phyloP scores from a whole-genome alignment of 2,797 vertebrate species.

The Gadopsis marmoratus region DNA sequence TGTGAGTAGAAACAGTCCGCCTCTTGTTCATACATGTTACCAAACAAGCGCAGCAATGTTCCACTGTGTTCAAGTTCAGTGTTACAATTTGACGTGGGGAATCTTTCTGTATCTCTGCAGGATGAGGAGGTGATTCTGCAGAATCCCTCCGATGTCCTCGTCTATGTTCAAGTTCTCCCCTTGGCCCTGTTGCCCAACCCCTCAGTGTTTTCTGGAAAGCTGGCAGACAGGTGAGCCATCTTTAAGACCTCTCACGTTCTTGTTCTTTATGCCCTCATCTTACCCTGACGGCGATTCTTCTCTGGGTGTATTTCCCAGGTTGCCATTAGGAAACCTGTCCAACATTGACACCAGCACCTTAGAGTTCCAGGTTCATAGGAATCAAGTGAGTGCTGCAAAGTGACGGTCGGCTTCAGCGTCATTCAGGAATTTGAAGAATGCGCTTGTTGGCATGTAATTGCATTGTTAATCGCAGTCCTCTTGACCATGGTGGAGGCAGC shows the following conservation, averaged over 20 bases:
- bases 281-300: background rate
- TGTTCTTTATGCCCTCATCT: background rate
- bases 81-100: background rate
- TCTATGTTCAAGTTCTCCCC: conserved; percentile 94
- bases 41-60: background rate
- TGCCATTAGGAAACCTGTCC: conserved; percentile 90
- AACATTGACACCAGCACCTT: conserved; percentile 90
- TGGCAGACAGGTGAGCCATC: conserved; percentile 89
- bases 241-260: background rate
- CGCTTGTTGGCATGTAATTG: background rate
- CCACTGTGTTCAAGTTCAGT: background rate
- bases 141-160: conserved; percentile 94
- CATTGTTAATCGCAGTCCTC: conserved; percentile 11
- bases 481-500: conserved; percentile 19
- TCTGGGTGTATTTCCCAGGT: conserved; percentile 80
- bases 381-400: conserved; percentile 84
- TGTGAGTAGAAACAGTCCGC: conserved; percentile 86
- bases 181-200: conserved; percentile 93
- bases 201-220: conserved; percentile 89
- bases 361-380: conserved; percentile 95
- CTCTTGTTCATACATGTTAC: conserved; percentile 27
- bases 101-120: conserved; percentile 73
- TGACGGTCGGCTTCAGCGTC: background rate
- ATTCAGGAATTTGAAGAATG: conserved; percentile 28
- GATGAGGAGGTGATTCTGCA: conserved; percentile 94